Evolutionary conservation across 2,888 invertebrate species (phyloP).

Genomic region (Hypolimnas misippus): DNA sequence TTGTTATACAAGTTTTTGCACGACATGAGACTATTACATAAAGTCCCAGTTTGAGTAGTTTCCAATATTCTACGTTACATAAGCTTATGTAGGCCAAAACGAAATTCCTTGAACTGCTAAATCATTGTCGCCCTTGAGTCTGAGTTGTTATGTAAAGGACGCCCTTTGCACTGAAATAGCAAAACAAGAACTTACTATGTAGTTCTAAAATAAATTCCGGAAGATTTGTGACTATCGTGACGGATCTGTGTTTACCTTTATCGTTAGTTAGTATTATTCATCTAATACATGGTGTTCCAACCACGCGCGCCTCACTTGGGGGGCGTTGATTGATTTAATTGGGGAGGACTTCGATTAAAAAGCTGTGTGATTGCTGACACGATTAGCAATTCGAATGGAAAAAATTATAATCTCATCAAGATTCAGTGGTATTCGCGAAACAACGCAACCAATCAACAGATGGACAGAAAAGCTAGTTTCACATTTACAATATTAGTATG

Average conservation of each 20-base stretch:
- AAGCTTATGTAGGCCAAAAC: background rate
- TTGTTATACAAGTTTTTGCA: background rate
- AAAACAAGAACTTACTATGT: conserved; percentile 15
- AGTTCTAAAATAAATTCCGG: background rate
- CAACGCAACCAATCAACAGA: too few relatives aligned
- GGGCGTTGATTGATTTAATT: too few relatives aligned
- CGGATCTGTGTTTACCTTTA: background rate
- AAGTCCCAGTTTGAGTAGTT: background rate
- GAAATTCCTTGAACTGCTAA: background rate
- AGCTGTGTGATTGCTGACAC: too few relatives aligned
- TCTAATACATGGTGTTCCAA: background rate
- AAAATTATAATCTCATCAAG: too few relatives aligned
- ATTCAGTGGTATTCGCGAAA: too few relatives aligned
- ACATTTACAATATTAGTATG: too few relatives aligned
- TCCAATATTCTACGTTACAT: background rate
- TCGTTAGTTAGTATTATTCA: background rate
- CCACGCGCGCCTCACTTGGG: too few relatives aligned
- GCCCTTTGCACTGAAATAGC: conserved; percentile 9
- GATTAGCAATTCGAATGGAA: too few relatives aligned
- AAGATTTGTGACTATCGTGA: background rate
- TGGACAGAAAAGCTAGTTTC: too few relatives aligned
- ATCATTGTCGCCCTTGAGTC: conserved; percentile 1
- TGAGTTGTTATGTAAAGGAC: background rate
- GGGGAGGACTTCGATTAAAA: too few relatives aligned
- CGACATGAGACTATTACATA: background rate